These are phyloP conservation scores for Morus bassanus DNA, from an alignment of 2,797 vertebrate genomes.

Conservation along the genomic window DNA sequence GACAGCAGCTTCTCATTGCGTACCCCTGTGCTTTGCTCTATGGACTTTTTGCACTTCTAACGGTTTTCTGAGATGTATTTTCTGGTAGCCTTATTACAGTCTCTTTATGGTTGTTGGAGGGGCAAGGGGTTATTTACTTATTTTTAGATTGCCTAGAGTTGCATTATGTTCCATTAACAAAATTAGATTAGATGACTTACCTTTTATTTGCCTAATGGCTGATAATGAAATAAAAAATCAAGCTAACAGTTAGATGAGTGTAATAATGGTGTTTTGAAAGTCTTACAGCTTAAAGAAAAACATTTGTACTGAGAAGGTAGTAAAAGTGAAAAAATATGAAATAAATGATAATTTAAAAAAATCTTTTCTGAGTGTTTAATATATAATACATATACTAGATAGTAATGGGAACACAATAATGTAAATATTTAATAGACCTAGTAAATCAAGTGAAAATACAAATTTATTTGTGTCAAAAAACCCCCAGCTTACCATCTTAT, in stretches of 20 bases:
- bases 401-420: not conserved
- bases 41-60: conserved; percentile 85
- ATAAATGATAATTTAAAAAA: not conserved
- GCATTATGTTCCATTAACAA: conserved; percentile 34
- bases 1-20: conserved; percentile 84
- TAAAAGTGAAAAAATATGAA: not conserved
- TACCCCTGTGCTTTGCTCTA: conserved; percentile 86
- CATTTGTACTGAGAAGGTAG: not conserved
- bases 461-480: not conserved
- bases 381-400: not conserved
- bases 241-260: not conserved
- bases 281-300: not conserved
- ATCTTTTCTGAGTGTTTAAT: not conserved
- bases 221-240: conserved; percentile 45
- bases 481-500: accelerated
- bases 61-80: conserved; percentile 77
- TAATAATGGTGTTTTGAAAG: conserved; percentile 7
- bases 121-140: not conserved
- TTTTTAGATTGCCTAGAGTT: conserved; percentile 26
- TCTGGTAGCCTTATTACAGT: not conserved
- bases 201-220: conserved; percentile 39
- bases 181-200: conserved; percentile 37
- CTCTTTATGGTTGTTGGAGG: not conserved
- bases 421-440: not conserved
- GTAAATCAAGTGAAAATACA: not conserved